phyloP scores from a whole-genome alignment of 2,888 invertebrate species.

The Agrotis segetum region DNA sequence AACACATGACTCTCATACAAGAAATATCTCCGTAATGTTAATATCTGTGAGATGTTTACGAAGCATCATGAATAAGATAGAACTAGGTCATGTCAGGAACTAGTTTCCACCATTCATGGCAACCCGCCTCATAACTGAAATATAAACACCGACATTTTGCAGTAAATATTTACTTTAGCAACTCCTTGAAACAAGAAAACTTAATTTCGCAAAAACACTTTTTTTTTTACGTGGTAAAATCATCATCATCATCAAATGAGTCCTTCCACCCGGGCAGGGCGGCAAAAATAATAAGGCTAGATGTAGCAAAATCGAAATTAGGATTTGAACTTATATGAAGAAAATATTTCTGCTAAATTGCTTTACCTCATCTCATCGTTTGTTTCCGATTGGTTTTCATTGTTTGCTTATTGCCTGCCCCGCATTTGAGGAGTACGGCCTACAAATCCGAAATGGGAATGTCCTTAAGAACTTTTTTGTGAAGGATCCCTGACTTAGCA shows the following conservation, averaged over 20 bases:
- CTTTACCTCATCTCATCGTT: background rate
- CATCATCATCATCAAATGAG: no score
- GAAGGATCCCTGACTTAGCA: slow-evolving; percentile 28
- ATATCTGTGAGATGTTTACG: slow-evolving; percentile 46
- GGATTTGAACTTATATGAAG: no score
- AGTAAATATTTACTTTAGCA: slow-evolving; percentile 38
- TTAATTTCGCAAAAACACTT: slow-evolving; percentile 28
- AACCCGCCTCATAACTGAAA: slow-evolving; percentile 25
- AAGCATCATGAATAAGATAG: slow-evolving; percentile 50
- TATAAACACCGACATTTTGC: slow-evolving; percentile 32
- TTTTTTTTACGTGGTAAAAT: no score
- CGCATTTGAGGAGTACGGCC: slow-evolving; percentile 11
- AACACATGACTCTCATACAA: slow-evolving; percentile 3
- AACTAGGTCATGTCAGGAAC: slow-evolving; percentile 60
- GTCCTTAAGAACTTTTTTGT: slow-evolving; percentile 41
- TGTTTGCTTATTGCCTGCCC: slow-evolving; percentile 35
- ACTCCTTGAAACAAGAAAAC: slow-evolving; percentile 10
- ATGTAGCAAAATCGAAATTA: no score
- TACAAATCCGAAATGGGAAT: slow-evolving; percentile 33
- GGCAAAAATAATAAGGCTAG: background rate
- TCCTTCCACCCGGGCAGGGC: no score
- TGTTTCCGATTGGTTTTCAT: slow-evolving; percentile 7
- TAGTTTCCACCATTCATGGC: slow-evolving; percentile 48
- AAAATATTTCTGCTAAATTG: no score
- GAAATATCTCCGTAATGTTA: slow-evolving; percentile 25